Base-by-base conservation (phyloP, 2,113 vertebrate species). In the Platycercus adscitus region DNA sequence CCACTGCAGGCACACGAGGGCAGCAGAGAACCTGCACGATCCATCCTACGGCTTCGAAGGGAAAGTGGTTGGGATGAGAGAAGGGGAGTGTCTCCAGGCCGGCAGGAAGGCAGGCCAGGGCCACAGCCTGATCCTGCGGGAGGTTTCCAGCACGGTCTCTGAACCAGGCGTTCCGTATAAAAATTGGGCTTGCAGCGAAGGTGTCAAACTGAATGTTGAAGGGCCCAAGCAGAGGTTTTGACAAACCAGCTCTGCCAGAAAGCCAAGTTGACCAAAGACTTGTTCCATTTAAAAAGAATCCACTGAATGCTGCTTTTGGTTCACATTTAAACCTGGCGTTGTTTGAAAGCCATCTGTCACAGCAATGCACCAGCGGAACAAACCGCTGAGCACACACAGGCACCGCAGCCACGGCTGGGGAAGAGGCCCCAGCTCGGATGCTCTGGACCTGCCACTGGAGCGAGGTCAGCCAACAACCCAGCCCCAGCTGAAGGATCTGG, bases 301-400 rank as follows among this genome's bases (percentile, higher is more conserved):
- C 39, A 37, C 39, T n/a, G 60, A 88, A 81, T 66, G 60, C 79
- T 81, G 56, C 88, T 95, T 97, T 95, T 96, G 90, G 88, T 94
- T 97, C 72, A 70, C 68, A 96, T 93, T 95, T 95, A 95, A 96
- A 96, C 33, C 93, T 94, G 93, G 95, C 96, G 93, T 88, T 93
- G 80, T 91, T 95, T 93, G 93, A 94, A 96, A 95, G 79, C 64
- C 91, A 95, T 94, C 90, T 97, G 93, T 95, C 90, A 90, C 85
- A 81, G 92, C 90, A 81, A 63, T 44, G 55, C 43, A 33, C 20
- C 35, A 70, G 82, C 4, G 19, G 73, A 94, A 91, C 93, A 86
- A 91, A 89, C 66, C 20, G 3, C 92, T 66, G 77, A 94, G 85
- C 43, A 86, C 50, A 47, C 19, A 28, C 71, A 94, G 89, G 91